Evolutionary conservation across 1,140 invertebrate genomes (phyloP).

Genomic region (Idris sp.): DNA sequence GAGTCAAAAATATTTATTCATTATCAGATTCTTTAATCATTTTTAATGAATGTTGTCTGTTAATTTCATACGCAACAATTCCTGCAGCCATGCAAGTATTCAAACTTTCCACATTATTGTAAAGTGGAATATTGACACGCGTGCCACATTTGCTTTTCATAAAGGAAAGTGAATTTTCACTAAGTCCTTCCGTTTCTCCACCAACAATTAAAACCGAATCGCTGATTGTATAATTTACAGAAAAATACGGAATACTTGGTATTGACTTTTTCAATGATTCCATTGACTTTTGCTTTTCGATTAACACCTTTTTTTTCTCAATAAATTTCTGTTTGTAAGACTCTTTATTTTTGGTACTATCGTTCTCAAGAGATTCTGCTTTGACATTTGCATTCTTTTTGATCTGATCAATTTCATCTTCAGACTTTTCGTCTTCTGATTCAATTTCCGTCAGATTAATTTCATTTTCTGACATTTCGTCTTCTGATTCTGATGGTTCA

Average conservation of each 20-base stretch:
- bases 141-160: conserved; percentile 79
- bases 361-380: too few relatives aligned
- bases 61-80: conserved; percentile 91
- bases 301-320: neutral
- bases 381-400: too few relatives aligned
- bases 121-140: conserved; percentile 87
- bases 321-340: neutral
- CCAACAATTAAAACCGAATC: conserved; percentile 86
- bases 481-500: conserved; percentile 11
- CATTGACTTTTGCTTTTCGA: neutral
- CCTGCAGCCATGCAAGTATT: conserved; percentile 90
- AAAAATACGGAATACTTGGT: conserved; percentile 82
- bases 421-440: neutral
- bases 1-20: too few relatives aligned
- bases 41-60: conserved; percentile 80
- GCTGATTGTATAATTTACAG: conserved; percentile 79
- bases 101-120: conserved; percentile 88
- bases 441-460: neutral
- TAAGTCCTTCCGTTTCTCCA: conserved; percentile 93
- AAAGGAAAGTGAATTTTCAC: conserved; percentile 82
- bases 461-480: neutral
- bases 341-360: too few relatives aligned
- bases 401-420: neutral
- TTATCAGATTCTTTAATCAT: too few relatives aligned
- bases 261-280: conserved; percentile 64